Evolutionary conservation across 2,797 vertebrate genomes (phyloP).

Genomic region (Vultur gryphus): DNA sequence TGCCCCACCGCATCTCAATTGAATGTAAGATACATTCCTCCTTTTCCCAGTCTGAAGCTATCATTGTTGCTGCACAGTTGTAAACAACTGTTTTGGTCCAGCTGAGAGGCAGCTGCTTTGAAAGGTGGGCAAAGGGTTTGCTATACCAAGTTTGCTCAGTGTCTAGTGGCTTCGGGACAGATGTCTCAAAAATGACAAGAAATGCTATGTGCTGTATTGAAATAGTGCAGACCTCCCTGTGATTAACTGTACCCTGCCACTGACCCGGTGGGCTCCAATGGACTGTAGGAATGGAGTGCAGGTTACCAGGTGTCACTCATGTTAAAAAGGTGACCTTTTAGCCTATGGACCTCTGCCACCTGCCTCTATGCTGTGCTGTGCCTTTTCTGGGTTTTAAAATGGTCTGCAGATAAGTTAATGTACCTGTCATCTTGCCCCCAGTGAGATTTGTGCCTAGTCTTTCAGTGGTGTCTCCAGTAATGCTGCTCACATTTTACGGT

Average conservation of each 20-base stretch:
- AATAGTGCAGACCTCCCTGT: background rate
- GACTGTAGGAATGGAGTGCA: background rate
- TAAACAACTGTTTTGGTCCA: background rate
- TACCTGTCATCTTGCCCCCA: background rate
- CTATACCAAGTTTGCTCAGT: background rate
- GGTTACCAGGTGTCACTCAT: background rate
- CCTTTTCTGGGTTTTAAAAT: background rate
- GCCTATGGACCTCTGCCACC: background rate
- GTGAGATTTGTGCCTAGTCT: constrained; percentile 27
- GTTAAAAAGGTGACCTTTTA: background rate
- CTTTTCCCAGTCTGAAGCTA: background rate
- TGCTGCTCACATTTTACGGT: background rate
- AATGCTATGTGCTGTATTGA: background rate
- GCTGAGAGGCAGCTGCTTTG: background rate
- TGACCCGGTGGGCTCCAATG: background rate
- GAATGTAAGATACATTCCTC: background rate
- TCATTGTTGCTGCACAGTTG: background rate
- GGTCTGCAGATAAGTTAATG: constrained; percentile 1
- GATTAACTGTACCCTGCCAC: background rate
- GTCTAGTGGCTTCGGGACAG: background rate
- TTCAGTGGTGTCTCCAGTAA: background rate
- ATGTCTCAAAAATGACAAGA: background rate
- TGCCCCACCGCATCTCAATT: fast-evolving
- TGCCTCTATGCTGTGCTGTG: background rate
- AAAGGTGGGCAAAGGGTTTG: background rate